Percentiles rank a stretch among this genome's conserved stretches.
Evolutionary conservation across 2,888 invertebrate genomes (phyloP).

Genomic region (Iselma pallidipennis): DNA sequence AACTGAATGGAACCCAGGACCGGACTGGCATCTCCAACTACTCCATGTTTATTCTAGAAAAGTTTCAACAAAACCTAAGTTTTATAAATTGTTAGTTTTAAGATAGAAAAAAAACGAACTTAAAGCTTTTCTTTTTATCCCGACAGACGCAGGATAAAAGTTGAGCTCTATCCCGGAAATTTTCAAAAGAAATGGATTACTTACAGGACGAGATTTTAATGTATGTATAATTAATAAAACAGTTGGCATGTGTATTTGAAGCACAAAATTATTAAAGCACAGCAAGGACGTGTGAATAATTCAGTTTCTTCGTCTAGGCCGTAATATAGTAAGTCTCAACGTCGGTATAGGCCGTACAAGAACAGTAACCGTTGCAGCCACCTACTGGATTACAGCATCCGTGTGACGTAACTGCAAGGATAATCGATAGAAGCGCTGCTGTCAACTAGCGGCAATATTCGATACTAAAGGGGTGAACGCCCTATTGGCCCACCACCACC

Average conservation of each 20-base stretch:
- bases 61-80: too few species aligned
- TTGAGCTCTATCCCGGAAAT: too few species aligned
- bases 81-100: too few species aligned
- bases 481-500: constrained; percentile 35
- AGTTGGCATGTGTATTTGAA: constrained; percentile 2
- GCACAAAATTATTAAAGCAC: constrained; percentile 30
- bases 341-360: constrained; percentile 39
- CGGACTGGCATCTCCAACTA: too few species aligned
- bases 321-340: constrained; percentile 36
- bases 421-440: constrained; percentile 56
- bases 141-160: too few species aligned
- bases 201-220: neutral
- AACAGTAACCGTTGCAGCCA: constrained; percentile 40
- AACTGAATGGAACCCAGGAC: neutral
- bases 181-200: too few species aligned
- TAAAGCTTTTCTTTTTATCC: too few species aligned
- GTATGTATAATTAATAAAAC: neutral
- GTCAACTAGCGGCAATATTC: constrained; percentile 44
- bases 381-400: constrained; percentile 54
- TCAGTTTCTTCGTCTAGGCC: constrained; percentile 30
- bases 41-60: too few species aligned
- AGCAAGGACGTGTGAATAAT: constrained; percentile 30
- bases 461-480: constrained; percentile 53
- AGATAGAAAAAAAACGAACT: too few species aligned
- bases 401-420: constrained; percentile 53